A percentile compares a stretch with the other conserved stretches of the same genome.
Conservation (phyloP, 1,140 invertebrate genomes). For the Battus philenor region DNA sequence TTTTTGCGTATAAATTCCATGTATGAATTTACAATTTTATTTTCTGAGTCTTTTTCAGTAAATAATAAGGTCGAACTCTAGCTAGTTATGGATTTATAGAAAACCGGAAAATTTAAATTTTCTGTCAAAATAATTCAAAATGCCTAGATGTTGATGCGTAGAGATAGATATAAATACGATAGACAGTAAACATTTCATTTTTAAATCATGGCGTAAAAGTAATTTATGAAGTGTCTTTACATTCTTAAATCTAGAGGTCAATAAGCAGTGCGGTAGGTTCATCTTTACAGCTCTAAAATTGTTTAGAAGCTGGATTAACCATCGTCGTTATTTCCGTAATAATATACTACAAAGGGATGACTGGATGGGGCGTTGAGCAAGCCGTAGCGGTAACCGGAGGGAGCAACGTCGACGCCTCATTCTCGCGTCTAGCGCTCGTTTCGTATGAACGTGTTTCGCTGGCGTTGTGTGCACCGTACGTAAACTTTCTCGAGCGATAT, state of each 20-base stretch:
- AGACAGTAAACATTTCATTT: too few species aligned
- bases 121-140: too few species aligned
- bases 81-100: too few species aligned
- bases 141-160: too few species aligned
- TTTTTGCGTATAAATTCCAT: too few species aligned
- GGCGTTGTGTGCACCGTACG: neutral
- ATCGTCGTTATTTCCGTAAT: constrained; percentile 8
- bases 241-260: constrained; percentile 7
- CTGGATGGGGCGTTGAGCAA: constrained; percentile 1
- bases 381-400: constrained; percentile 22
- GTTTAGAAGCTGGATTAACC: constrained; percentile 5
- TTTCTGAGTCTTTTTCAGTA: too few species aligned
- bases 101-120: too few species aligned
- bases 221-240: too few species aligned
- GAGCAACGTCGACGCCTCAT: constrained; percentile 18
- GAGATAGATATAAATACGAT: too few species aligned
- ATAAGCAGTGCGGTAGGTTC: neutral
- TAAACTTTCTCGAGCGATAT: constrained; percentile 26
- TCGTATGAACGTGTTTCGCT: constrained; percentile 1
- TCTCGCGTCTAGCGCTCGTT: neutral
- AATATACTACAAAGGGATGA: constrained; percentile 10
- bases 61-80: too few species aligned
- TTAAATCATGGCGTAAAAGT: too few species aligned
- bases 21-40: too few species aligned
- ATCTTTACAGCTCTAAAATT: neutral